phyloP scores from a whole-genome alignment of 92 coral and sea anemone genomes.

The Heteractis magnifica region DNA sequence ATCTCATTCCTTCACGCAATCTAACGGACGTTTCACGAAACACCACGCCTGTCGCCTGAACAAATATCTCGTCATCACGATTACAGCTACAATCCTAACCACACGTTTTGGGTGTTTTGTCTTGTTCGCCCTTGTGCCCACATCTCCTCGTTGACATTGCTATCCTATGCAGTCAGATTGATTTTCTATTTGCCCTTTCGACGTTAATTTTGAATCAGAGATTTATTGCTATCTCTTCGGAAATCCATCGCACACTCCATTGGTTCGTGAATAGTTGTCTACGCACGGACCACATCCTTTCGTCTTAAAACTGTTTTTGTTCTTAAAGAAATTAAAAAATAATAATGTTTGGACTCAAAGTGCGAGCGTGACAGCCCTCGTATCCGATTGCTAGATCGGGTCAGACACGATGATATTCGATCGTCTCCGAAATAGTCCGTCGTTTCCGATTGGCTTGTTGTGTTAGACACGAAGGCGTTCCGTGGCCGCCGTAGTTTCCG shows the following conservation, averaged over 20 bases:
- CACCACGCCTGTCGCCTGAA: slow-evolving; percentile 14
- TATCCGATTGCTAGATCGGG: background rate
- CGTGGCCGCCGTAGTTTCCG: slow-evolving; percentile 21
- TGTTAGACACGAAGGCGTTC: slow-evolving; percentile 20
- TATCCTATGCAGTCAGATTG: background rate
- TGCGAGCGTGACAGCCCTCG: background rate
- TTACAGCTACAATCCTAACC: background rate
- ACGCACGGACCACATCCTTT: background rate
- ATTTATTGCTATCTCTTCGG: background rate
- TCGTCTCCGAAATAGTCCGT: background rate
- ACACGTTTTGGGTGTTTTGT: slow-evolving; percentile 1
- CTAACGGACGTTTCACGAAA: slow-evolving; percentile 26
- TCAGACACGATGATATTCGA: background rate
- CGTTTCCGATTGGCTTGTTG: slow-evolving; percentile 14
- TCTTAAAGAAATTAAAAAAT: background rate
- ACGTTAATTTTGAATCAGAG: background rate
- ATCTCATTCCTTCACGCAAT: slow-evolving; percentile 4
- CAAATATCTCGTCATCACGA: background rate
- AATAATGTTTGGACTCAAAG: background rate
- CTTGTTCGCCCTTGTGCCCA: background rate
- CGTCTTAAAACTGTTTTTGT: background rate
- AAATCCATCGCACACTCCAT: background rate
- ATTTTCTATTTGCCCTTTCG: background rate
- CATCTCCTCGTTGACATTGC: background rate
- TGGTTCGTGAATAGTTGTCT: background rate